Conservation (phyloP, 2,797 vertebrate species). For the Urocyon cinereoargenteus region DNA sequence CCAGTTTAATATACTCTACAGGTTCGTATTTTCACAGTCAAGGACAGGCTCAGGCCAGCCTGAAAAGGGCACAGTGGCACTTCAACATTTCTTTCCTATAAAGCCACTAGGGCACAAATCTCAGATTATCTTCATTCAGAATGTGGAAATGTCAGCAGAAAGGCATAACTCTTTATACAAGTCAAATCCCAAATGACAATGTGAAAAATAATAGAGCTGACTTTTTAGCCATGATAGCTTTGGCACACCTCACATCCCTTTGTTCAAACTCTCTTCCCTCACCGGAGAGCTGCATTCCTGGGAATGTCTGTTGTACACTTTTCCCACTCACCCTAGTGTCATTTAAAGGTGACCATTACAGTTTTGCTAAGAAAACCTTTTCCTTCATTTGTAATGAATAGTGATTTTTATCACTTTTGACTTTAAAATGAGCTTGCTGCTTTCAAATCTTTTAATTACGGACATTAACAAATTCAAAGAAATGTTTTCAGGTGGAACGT, state of each 20-base stretch:
- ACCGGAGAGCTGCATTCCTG: constrained; percentile 71
- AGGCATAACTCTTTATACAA: constrained; percentile 9
- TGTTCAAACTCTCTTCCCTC: constrained; percentile 76
- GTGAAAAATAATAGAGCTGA: constrained; percentile 61
- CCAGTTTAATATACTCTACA: neutral
- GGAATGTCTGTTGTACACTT: constrained; percentile 76
- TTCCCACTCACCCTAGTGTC: constrained; percentile 77
- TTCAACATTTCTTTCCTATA: neutral
- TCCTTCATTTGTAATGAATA: constrained; percentile 62
- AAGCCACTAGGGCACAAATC: neutral
- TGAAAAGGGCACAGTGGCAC: neutral
- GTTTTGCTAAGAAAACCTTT: constrained; percentile 56
- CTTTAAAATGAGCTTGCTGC: constrained; percentile 41
- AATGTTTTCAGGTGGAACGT: neutral
- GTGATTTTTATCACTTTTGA: constrained; percentile 68
- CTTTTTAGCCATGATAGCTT: constrained; percentile 72
- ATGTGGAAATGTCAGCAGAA: constrained; percentile 52
- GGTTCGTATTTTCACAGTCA: neutral
- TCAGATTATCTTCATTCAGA: constrained; percentile 26
- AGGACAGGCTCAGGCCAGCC: neutral
- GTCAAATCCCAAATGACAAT: constrained; percentile 60
- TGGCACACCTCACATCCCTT: constrained; percentile 84
- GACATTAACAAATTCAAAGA: constrained; percentile 13
- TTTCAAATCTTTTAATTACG: constrained; percentile 51
- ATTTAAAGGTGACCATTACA: neutral